Percentiles rank a stretch among this genome's conserved stretches.
These are phyloP conservation scores for Mola mola DNA, from an alignment of 2,113 vertebrate genomes.

Conservation along the genomic window DNA sequence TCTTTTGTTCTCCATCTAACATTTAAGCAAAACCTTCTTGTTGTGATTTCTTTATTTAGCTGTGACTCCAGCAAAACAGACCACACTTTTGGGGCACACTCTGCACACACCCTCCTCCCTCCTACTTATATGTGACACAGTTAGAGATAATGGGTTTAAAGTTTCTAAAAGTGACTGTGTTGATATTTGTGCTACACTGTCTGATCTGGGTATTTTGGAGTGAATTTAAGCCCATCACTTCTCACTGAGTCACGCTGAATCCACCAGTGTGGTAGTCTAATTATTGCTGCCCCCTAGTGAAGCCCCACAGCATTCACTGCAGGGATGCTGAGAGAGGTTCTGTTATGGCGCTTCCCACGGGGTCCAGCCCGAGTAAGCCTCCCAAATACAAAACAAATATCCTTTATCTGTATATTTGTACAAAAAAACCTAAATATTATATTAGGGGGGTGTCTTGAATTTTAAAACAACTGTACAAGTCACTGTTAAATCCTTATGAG, in stretches of 20 bases:
- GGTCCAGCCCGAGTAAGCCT: slow-evolving; percentile 3
- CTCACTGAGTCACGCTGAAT: not conserved
- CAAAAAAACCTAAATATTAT: slow-evolving; percentile 43
- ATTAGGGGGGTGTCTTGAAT: not conserved
- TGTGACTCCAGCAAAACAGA: no score
- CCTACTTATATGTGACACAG: not conserved
- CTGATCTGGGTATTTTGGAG: not conserved
- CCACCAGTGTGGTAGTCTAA: slow-evolving; percentile 30
- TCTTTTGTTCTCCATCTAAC: not conserved
- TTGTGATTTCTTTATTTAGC: not conserved
- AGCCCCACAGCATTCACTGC: slow-evolving; percentile 6
- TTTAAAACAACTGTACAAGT: slow-evolving; percentile 15
- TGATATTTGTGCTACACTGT: not conserved
- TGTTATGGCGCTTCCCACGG: slow-evolving; percentile 1
- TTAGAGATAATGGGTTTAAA: not conserved
- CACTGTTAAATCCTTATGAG: slow-evolving; percentile 23
- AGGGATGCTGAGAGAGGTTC: not conserved
- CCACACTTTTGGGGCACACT: slow-evolving; percentile 1
- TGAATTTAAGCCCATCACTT: not conserved
- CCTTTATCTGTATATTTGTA: slow-evolving; percentile 17
- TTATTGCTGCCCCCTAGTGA: slow-evolving; percentile 83
- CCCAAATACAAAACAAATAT: slow-evolving; percentile 33
- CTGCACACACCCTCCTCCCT: not conserved
- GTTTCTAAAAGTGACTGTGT: not conserved
- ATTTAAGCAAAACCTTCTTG: not conserved